phyloP scores from a whole-genome alignment of 2,888 invertebrate species.

The Platycheirus albimanus region DNA sequence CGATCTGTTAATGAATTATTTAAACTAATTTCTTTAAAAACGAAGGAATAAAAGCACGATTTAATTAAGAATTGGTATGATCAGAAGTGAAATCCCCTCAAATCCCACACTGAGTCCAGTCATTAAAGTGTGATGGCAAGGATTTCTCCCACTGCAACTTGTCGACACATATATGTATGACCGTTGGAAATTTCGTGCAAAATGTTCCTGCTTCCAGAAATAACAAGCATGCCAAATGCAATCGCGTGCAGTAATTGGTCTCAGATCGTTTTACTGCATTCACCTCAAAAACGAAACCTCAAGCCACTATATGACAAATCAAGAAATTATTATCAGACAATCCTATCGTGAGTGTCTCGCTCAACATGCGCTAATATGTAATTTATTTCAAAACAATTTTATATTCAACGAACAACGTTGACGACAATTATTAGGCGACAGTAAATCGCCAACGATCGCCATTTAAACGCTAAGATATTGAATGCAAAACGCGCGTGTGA shows the following conservation, averaged over 20 bases:
- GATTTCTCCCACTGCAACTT: too few relatives aligned
- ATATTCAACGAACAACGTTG: constrained; percentile 29
- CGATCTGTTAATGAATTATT: too few relatives aligned
- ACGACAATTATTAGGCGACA: neutral
- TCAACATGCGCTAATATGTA: constrained; percentile 69
- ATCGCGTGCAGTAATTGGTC: constrained; percentile 68
- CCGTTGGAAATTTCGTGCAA: constrained; percentile 21
- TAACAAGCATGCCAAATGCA: constrained; percentile 39
- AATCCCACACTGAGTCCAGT: too few relatives aligned
- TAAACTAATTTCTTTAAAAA: too few relatives aligned
- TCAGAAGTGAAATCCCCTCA: too few relatives aligned
- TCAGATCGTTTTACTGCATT: constrained; percentile 26
- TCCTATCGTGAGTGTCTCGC: constrained; percentile 65
- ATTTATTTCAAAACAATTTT: constrained; percentile 72
- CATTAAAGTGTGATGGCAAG: too few relatives aligned
- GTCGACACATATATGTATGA: too few relatives aligned
- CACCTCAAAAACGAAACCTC: constrained; percentile 1
- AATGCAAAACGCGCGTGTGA: constrained; percentile 50
- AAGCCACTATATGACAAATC: constrained; percentile 54
- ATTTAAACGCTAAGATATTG: constrained; percentile 39
- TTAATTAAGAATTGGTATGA: too few relatives aligned
- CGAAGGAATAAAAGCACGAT: too few relatives aligned
- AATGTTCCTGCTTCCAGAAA: constrained; percentile 8
- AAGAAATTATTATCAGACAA: constrained; percentile 68
- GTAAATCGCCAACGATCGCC: constrained; percentile 15